A percentile compares a stretch with the other conserved stretches of the same genome.
phyloP scores from a whole-genome alignment of 2,797 vertebrate species.

The Leptoclinus maculatus region DNA sequence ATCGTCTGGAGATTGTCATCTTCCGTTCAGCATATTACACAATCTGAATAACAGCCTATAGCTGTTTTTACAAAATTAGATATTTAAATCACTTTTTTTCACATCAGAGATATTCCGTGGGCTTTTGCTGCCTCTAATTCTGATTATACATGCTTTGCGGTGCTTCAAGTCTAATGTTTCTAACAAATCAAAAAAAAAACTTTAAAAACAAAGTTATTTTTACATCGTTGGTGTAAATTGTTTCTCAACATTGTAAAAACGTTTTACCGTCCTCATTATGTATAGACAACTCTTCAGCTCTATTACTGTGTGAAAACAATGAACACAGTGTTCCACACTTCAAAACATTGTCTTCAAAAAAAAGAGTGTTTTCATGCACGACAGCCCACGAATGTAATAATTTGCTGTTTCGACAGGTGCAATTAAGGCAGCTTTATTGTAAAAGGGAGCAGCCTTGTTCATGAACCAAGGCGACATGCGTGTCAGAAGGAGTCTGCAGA shows the following conservation, averaged over 20 bases:
- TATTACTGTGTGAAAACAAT: not conserved
- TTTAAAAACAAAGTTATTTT: not conserved
- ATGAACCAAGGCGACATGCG: conserved; percentile 37
- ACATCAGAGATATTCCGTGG: conserved; percentile 43
- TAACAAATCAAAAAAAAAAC: not conserved
- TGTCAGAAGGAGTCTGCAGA: conserved; percentile 36
- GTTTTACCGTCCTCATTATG: not conserved
- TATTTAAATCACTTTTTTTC: conserved; percentile 43
- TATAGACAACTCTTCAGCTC: not conserved
- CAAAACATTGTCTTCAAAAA: conserved; percentile 16
- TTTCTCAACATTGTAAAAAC: not conserved
- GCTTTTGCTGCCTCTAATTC: conserved; percentile 36
- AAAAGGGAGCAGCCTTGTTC: conserved; percentile 24
- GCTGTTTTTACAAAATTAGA: conserved; percentile 56
- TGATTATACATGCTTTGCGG: conserved; percentile 41
- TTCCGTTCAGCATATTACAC: conserved; percentile 61
- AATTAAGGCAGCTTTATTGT: conserved; percentile 59
- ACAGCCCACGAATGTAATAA: conserved; percentile 21
- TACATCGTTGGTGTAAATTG: not conserved
- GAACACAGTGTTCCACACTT: conserved; percentile 4
- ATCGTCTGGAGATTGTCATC: conserved; percentile 61
- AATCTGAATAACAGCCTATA: conserved; percentile 58
- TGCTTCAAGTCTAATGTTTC: not conserved
- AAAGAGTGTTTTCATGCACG: not conserved
- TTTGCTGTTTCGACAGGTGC: conserved; percentile 38